Evolutionary conservation across 2,888 invertebrate genomes (phyloP), one percentile per base, ranked within the genome.

Genomic region (Erebia ligea): DNA sequence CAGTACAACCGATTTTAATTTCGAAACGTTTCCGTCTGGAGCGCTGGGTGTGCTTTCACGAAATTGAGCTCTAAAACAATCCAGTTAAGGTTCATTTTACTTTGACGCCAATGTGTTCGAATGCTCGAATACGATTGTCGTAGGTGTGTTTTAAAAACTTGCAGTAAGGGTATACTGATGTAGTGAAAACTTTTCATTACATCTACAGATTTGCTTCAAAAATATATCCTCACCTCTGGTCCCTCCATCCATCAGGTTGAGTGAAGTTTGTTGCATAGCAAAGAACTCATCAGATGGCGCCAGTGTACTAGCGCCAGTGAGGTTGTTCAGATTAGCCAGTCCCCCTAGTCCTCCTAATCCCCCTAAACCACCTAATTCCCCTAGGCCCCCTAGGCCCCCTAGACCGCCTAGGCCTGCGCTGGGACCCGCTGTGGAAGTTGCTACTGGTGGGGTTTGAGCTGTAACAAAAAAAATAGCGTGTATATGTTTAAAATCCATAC

Each of bases 221-320:
- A 52, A 59, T 15, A 21, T n/a, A 50, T 42, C 9, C 57, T 63
- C 71, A 89, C 91, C 86, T 84, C 85, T 90, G 1, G 84, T 80
- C 0, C 83, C 80, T 0, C 90, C 90, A n/a, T 86, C 88, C 57
- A 91, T 81, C 0, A 91, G 73, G 57, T 86, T 86, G 0, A 91
- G 78, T 0, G 89, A 86, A 0, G 86, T 87, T 74, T 89, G 89
- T 17, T 90, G 88, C 85, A 90, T 86, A 0, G 86, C 83, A 71
- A 83, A 86, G 57, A 90, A 76, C 10, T 80, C 84, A 66, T 89
- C 87, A 1, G 82, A 82, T 0, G 72, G 82, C 0, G 72, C 72
- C 50, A 65, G 50, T 8, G 70, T 56, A 61, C 63, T 68, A 6
- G 73, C 52, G 8, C 74, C 68, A 13, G 59, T 69, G 67, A 48